These are phyloP conservation scores for Scopus umbretta DNA, from an alignment of 2,113 vertebrate species.

Conservation along the genomic window DNA sequence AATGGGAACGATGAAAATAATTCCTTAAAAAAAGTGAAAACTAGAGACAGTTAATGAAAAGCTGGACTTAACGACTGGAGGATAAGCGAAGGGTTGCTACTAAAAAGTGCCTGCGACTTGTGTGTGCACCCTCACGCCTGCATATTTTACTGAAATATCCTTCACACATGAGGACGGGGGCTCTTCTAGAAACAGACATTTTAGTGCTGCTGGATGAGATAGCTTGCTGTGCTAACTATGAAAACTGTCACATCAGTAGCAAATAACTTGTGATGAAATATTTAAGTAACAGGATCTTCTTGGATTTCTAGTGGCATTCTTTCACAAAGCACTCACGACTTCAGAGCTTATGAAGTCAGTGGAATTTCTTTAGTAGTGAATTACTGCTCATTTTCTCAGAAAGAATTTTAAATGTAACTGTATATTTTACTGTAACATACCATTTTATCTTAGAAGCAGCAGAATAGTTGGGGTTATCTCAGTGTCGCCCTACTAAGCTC, in stretches of 20 bases:
- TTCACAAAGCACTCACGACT: background rate
- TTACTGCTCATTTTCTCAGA: constrained; percentile 26
- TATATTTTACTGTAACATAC: background rate
- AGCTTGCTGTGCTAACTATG: background rate
- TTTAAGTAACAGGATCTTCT: constrained; percentile 40
- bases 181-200: background rate
- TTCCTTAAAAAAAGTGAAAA: background rate
- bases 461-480: background rate
- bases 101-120: background rate
- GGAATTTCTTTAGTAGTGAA: background rate
- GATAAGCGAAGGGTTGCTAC: background rate
- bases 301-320: constrained; percentile 21
- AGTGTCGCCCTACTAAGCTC: background rate
- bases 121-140: background rate
- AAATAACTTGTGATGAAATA: constrained; percentile 55
- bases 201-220: background rate
- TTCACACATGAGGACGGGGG: background rate
- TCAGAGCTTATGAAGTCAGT: background rate
- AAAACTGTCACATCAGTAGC: constrained; percentile 36
- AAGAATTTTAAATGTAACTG: background rate
- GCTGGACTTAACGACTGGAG: background rate
- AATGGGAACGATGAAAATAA: background rate
- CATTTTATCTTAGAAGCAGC: background rate
- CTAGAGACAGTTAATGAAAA: background rate
- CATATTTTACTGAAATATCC: background rate